A percentile compares a stretch with the other conserved stretches of the same genome.
Evolutionary conservation across 2,113 vertebrate species (phyloP).

Genomic region (Sapajus apella): DNA sequence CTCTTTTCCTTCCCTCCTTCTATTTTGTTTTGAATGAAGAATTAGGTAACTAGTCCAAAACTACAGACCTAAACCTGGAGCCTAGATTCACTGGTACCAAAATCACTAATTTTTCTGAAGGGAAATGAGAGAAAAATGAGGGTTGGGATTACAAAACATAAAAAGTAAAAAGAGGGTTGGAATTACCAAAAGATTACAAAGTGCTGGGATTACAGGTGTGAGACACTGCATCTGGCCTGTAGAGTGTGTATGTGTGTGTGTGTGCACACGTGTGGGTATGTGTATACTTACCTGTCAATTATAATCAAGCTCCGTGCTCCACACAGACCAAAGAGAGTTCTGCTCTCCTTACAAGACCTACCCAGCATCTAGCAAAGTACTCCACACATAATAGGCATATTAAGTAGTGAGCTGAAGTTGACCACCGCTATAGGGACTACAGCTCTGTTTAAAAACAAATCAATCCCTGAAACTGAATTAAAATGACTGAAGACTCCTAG

Average conservation of each 20-base stretch:
- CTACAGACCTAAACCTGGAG: not conserved
- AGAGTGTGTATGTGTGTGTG: no score
- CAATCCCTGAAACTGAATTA: constrained; percentile 27
- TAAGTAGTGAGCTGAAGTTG: not conserved
- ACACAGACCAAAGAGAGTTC: not conserved
- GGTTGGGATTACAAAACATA: no score
- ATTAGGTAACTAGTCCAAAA: not conserved
- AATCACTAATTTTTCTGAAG: constrained; percentile 9
- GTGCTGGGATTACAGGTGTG: no score
- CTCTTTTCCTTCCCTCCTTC: not conserved
- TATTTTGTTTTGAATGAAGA: not conserved
- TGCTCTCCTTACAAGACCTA: not conserved
- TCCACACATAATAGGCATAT: not conserved
- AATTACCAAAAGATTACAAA: no score
- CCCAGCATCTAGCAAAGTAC: not conserved
- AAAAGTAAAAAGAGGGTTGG: no score
- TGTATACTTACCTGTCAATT: constrained; percentile 17
- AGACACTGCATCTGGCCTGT: no score
- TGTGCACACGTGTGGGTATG: not conserved
- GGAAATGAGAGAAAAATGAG: not conserved
- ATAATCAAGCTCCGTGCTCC: not conserved
- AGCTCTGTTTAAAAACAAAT: not conserved
- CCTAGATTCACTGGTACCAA: not conserved
- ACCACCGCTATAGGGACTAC: not conserved
- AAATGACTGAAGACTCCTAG: constrained; percentile 8